Base-by-base conservation (phyloP, 2,888 invertebrate genomes). In the Rhagonycha fulva region DNA sequence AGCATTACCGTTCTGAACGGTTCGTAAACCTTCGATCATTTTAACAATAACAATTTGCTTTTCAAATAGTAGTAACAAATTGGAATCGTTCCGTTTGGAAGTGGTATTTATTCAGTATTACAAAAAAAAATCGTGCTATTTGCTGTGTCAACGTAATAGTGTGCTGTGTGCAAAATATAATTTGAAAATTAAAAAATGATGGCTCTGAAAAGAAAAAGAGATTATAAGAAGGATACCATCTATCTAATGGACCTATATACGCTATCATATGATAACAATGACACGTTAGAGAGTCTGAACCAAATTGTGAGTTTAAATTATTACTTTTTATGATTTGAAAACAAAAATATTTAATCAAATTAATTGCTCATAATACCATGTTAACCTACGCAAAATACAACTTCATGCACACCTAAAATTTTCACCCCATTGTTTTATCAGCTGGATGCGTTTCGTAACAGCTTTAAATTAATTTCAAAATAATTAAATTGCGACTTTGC, bases 171-270 rank as follows among this genome's bases (percentile, higher is more conserved):
- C 3, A 63, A 14, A 63, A 26, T n/a, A 66, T n/a, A 24, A 26
- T 24, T 66, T n/a, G n/a, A 75, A 63, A 47, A 19, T 23, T 24
- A 71, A 28, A 74, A 78, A 77, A 85, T 86, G 86, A 82, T 90
- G 83, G 87, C 87, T 79, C 82, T 86, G 79, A 87, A 87, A 79
- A 83, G 87, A 68, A 89, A 92, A 87, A 91, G 95, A 84, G 95
- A 95, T 88, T 96, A 96, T 87, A 96, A 96, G 89, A 95, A 96
- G 88, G 96, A 96, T 86, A 94, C 95, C 67, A 89, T 94, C 82
- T 96, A 95, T 88, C 91, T 96, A 77, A 89, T 93, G 84, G 95
- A 96, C 89, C 91, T 96, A 79, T 96, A 96, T 85, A 96, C 95
- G 70, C 91, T 96, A 83, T 95, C 95, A 70, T 96, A 95, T 86